These are phyloP conservation scores for Antigone vipio DNA, from an alignment of 2,113 vertebrate genomes.

Conservation along the genomic window DNA sequence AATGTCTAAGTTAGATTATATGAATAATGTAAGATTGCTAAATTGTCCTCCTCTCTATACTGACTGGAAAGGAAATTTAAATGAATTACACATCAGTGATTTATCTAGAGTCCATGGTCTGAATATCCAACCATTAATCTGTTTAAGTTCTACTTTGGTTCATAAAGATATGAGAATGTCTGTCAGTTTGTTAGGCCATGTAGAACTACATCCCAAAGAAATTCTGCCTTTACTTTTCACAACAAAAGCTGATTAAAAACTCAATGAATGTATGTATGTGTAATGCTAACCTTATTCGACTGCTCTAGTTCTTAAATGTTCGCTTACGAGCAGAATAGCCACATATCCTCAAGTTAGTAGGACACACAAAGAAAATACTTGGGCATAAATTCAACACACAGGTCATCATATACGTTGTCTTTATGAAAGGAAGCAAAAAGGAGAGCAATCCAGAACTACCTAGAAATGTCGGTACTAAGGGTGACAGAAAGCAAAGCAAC, in stretches of 20 bases:
- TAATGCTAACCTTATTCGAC: not conserved
- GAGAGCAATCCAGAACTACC: not conserved
- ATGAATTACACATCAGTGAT: conserved; percentile 34
- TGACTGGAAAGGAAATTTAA: conserved; percentile 34
- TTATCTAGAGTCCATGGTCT: not conserved
- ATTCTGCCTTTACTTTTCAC: not conserved
- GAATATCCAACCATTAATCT: not conserved
- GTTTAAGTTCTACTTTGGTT: not conserved
- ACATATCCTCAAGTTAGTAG: not conserved
- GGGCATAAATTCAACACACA: not conserved
- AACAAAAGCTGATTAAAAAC: not conserved
- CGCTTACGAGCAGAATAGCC: not conserved
- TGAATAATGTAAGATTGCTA: conserved; percentile 55
- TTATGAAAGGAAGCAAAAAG: not conserved
- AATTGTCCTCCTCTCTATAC: conserved; percentile 36
- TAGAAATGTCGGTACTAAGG: not conserved
- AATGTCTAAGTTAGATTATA: conserved; percentile 21
- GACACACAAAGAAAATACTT: not conserved
- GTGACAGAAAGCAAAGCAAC: not conserved
- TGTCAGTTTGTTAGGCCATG: not conserved
- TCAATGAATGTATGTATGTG: no score
- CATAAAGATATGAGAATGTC: not conserved
- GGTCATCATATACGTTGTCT: not conserved
- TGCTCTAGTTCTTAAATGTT: not conserved
- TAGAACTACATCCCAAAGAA: not conserved